Base-by-base conservation (phyloP, 2,888 invertebrate genomes). In the Automeris io region DNA sequence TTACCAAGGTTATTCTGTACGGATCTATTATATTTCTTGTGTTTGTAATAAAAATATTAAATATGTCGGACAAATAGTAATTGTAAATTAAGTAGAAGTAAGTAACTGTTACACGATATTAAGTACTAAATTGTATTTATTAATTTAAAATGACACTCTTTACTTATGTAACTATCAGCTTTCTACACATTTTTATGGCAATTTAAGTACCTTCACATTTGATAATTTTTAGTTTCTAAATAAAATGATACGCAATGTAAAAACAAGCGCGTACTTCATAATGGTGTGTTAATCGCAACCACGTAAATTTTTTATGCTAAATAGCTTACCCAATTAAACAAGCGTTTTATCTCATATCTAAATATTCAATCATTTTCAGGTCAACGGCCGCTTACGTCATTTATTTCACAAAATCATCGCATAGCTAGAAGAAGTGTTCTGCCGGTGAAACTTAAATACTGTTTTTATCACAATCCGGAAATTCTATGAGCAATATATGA, bases 341-440 rank as follows among this genome's bases (percentile, higher is more conserved):
- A 16, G 29, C n/a, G n/a, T 16, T n/a, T 16, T 29, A 29, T 29
- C 16, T 23, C 23, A 5, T 23, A 37, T 18, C 31, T 23, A 37
- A 32, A 37, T 37, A 31, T 25, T 18, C 16, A 32, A 12, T 23
- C 12, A 39, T 34, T 29, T 34, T 22, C 22, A 35, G 34, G 25
- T 39, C 26, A 39, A 39, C 18, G 18, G 18, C 21, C 16, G 21
- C 18, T 39, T 29, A 34, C 22, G 16, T 39, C 34, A 34, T 5
- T 18, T 37, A 22, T 16, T 34, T 26, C 23, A 22, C 12, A 25
- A n/a, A 26, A 23, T 21, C 22, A 29, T 22, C 22, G 16, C 22
- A 29, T 37, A 16, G 11, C 9, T 18, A 9, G 16, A n/a, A 32
- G 31, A 18, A 11, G 9, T 32, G 21, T 23, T 11, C 22, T 23